These are phyloP conservation scores for Hydrocynus forskahlii DNA, from an alignment of 2,797 vertebrate species.

Conservation along the genomic window DNA sequence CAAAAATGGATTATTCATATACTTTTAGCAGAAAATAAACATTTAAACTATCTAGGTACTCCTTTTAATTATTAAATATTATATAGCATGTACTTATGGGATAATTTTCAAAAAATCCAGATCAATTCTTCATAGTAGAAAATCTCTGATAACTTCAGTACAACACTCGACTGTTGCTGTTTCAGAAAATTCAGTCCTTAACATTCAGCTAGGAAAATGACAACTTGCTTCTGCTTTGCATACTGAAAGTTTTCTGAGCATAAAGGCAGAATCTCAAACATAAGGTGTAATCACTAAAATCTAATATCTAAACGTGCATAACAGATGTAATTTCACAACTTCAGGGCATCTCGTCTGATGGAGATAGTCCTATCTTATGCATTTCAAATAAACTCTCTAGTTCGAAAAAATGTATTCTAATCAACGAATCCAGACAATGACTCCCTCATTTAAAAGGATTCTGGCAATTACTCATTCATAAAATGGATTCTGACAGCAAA, in stretches of 20 bases:
- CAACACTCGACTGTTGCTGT: neutral
- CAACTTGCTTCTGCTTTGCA: neutral
- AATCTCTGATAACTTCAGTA: no score
- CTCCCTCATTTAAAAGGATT: slow-evolving; percentile 18
- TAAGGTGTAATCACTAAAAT: slow-evolving; percentile 7
- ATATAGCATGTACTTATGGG: no score
- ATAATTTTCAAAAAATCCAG: no score
- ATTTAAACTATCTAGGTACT: no score
- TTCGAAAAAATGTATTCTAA: slow-evolving; percentile 4
- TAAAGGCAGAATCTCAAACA: slow-evolving; percentile 3
- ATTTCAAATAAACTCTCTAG: slow-evolving; percentile 9
- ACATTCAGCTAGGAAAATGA: neutral
- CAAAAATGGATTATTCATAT: no score
- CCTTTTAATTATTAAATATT: no score
- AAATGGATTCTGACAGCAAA: slow-evolving; percentile 15
- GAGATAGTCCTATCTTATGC: neutral
- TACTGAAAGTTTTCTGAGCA: neutral
- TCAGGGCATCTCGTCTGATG: neutral
- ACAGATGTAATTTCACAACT: slow-evolving; percentile 6
- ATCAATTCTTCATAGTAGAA: no score
- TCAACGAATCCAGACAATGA: slow-evolving; percentile 15
- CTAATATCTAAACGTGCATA: slow-evolving; percentile 1
- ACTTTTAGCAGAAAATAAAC: no score
- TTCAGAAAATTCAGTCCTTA: neutral
- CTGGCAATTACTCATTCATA: slow-evolving; percentile 22